Conservation (phyloP, 1,140 invertebrate species). For the Melitaea cinxia region DNA sequence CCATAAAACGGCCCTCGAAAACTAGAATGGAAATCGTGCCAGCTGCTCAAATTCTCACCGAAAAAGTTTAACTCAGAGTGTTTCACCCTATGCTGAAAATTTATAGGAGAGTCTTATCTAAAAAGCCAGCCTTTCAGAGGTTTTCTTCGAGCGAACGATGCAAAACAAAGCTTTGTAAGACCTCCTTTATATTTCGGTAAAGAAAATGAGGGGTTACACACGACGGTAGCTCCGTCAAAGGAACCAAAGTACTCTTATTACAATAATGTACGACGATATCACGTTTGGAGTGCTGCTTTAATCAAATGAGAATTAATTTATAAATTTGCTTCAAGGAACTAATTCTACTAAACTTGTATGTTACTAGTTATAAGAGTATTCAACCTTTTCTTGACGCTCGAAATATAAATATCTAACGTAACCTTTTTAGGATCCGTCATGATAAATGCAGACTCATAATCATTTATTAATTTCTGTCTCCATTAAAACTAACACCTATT, state of each 20-base stretch:
- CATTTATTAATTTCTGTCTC: conserved; percentile 1
- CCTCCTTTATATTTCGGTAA: conserved; percentile 77
- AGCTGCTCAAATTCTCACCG: conserved; percentile 66
- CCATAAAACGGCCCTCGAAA: conserved; percentile 36
- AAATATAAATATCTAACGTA: not conserved
- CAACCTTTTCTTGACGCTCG: not conserved
- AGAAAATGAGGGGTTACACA: conserved; percentile 77
- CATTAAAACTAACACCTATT: not conserved
- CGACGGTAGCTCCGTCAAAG: conserved; percentile 64
- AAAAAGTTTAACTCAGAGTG: conserved; percentile 69
- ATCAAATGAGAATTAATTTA: conserved; percentile 22
- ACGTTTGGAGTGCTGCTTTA: conserved; percentile 22
- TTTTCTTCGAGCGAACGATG: conserved; percentile 65
- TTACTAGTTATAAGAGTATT: not conserved
- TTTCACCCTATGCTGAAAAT: conserved; percentile 66
- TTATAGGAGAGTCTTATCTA: conserved; percentile 78
- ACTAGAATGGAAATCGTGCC: conserved; percentile 59
- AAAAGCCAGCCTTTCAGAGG: conserved; percentile 75
- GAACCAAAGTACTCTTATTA: conserved; percentile 71
- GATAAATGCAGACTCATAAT: not conserved
- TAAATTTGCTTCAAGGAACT: conserved; percentile 23
- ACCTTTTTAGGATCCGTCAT: not conserved
- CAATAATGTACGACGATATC: conserved; percentile 63
- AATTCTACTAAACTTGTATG: conserved; percentile 11
- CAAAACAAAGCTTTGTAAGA: conserved; percentile 79